Evolutionary conservation across 2,113 vertebrate species (phyloP), one percentile per base, ranked within the genome.

Genomic region (Promerops cafer): DNA sequence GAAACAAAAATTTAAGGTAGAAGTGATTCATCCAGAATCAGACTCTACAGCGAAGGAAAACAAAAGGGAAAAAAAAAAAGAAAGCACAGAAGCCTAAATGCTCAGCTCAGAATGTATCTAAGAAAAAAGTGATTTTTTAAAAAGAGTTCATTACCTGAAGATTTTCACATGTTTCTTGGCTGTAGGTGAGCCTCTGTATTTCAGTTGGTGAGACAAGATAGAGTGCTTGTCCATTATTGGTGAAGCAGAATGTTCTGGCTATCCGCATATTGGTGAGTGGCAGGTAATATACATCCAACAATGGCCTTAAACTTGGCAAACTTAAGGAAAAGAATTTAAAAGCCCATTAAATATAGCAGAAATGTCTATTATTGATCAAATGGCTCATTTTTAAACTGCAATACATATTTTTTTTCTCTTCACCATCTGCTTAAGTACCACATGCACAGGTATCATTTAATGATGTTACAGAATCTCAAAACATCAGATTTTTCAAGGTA

Each of bases 191-290:
- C 97, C 99, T 99, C 98, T 99, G 99, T 95, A 99, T 98, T 98
- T 99, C 99, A 31, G 99, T 99, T 63, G 99, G 99, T 82, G 99
- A 99, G 87, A 99, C 99, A 88, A 99, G 98, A 92, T 99, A 99
- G 95, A 99, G 98, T 35, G 99, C 99, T 97, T 99, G 99, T 88
- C 99, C 99, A 28, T 99, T 98, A 98, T 99, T 99, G 91, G 99
- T 99, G 97, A 99, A 99, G 98, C 99, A 99, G 98, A 99, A 99
- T 0, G 99, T 99, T 96, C 99, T 98, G 89, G 99, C 99, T 99
- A 99, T 99, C 96, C 99, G 97, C 99, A 99, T 99, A 95, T 99
- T 99, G 68, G 99, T 99, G 94, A 99, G 98, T 37, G 99, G 99
- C 98, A 99, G 97, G 97, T 99, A 99, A 98, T 99, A 99, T 47